Evolutionary conservation across 2,797 vertebrate species (phyloP), one percentile per base, ranked within the genome.

Genomic region (Sebastes nivosus): DNA sequence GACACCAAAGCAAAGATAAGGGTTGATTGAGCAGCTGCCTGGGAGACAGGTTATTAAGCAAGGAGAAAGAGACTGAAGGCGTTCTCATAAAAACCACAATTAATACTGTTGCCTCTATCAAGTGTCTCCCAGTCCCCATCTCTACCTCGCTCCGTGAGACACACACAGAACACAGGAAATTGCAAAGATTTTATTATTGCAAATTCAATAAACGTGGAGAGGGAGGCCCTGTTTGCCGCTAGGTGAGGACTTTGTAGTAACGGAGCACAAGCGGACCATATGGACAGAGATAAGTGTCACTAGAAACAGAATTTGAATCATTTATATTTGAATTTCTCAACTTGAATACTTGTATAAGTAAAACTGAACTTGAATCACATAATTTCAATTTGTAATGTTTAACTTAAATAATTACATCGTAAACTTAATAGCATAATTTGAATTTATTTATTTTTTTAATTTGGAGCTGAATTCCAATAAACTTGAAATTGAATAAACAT

Each of bases 111-210:
- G 92, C 92, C 93, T 93, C 92, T 93, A 93, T 94, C 86, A 88
- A 94, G 93, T 90, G 90, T 88, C 89, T 86, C 81, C 89, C 67
- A 27, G 85, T 87, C 80, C 67, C 86, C 87, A 92, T 93, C 93
- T 94, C 88, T 84, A 81, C 86, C 82, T 89, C 86, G 69, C 90
- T 90, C 85, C 32, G 79, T 55, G 81, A 89, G 83, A 81, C 87
- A 66, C 90, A 88, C 83, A 88, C 83, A 77, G 84, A 91, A 90
- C 87, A 95, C 95, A 96, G 96, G 96, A 96, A 96, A 96, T 96
- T 96, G 92, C 95, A 95, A 95, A 95, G 93, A 95, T 94, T 94
- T 94, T 96, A 95, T 96, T 96, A 96, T 95, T 95, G 91, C 88
- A 93, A 92, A 94, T 96, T 94, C 94, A 96, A 96, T 95, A 93